A percentile compares a stretch with the other conserved stretches of the same genome.
Evolutionary conservation across 2,888 invertebrate genomes (phyloP).

Genomic region (Eremobia ochroleuca): DNA sequence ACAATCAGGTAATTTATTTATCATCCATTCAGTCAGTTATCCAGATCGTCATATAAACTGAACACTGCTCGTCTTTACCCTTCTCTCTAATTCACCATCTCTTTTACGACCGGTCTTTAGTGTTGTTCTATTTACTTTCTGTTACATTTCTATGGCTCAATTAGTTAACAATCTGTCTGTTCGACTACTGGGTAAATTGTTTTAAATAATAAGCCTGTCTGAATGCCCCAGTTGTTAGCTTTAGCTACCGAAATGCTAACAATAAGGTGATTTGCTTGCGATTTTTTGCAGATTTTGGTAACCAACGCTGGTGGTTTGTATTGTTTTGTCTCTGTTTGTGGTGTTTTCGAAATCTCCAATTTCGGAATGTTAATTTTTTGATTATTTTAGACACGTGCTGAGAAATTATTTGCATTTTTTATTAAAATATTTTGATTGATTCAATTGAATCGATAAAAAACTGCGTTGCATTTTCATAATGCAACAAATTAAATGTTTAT

Average conservation of each 20-base stretch:
- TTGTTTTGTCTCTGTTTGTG: conserved; percentile 7
- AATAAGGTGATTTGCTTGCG: conserved; percentile 14
- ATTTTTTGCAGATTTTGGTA: conserved; percentile 27
- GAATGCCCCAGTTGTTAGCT: conserved; percentile 46
- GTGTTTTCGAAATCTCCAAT: not conserved
- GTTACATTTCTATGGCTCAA: conserved; percentile 48
- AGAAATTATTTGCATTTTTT: not conserved
- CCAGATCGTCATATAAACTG: conserved; percentile 16
- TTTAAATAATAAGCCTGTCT: conserved; percentile 38
- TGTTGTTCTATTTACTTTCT: conserved; percentile 28
- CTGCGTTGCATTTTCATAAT: conserved; percentile 30
- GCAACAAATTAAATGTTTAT: conserved; percentile 4
- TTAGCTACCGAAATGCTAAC: conserved; percentile 42
- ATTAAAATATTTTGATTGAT: conserved; percentile 12
- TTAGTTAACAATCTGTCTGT: conserved; percentile 49
- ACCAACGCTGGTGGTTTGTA: not conserved
- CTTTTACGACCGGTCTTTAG: conserved; percentile 43
- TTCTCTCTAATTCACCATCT: conserved; percentile 25
- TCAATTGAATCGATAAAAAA: conserved; percentile 6
- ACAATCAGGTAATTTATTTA: not conserved
- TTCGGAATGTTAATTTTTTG: not conserved
- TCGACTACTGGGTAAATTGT: conserved; percentile 40
- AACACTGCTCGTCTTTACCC: conserved; percentile 23
- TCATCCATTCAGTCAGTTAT: too few species aligned
- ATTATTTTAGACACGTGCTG: not conserved